Evolutionary conservation across 2,888 invertebrate species (phyloP).

Genomic region (Caenorhabditis sulstoni): DNA sequence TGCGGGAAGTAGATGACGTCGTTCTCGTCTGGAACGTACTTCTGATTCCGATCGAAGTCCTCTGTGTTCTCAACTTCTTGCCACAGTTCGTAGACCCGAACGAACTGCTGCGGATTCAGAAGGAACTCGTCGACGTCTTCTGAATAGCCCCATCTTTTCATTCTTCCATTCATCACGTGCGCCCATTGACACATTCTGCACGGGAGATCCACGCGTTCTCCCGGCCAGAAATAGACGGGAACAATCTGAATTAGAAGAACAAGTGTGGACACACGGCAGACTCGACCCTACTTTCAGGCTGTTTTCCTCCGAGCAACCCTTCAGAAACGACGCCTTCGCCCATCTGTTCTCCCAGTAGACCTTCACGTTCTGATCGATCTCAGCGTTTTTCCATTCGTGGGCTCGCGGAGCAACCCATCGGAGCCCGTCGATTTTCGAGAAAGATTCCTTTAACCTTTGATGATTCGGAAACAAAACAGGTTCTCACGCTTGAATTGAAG

Average conservation of each 20-base stretch:
- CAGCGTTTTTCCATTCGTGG: constrained; percentile 37
- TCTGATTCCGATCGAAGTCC: constrained; percentile 1
- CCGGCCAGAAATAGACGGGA: constrained; percentile 72
- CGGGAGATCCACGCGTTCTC: constrained; percentile 68
- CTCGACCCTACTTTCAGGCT: constrained; percentile 26
- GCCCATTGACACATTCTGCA: constrained; percentile 66
- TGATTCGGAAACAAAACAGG: neutral
- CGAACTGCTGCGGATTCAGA: constrained; percentile 53
- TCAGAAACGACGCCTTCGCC: constrained; percentile 49
- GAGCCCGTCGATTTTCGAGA: constrained; percentile 9
- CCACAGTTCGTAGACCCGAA: constrained; percentile 46
- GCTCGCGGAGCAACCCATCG: constrained; percentile 35
- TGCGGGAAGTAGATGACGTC: constrained; percentile 38
- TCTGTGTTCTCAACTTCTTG: constrained; percentile 34
- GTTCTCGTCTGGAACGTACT: constrained; percentile 8
- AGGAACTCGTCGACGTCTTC: constrained; percentile 60
- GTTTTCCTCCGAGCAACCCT: constrained; percentile 43
- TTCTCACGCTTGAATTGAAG: constrained; percentile 8
- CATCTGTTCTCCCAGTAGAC: constrained; percentile 53
- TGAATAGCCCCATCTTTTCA: constrained; percentile 69
- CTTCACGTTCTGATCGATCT: constrained; percentile 35
- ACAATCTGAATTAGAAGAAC: constrained; percentile 66
- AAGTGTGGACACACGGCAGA: too few species aligned
- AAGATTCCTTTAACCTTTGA: constrained; percentile 6
- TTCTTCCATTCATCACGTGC: constrained; percentile 65